phyloP scores from a whole-genome alignment of 1,140 invertebrate genomes.

The Cotesia chilonis region DNA sequence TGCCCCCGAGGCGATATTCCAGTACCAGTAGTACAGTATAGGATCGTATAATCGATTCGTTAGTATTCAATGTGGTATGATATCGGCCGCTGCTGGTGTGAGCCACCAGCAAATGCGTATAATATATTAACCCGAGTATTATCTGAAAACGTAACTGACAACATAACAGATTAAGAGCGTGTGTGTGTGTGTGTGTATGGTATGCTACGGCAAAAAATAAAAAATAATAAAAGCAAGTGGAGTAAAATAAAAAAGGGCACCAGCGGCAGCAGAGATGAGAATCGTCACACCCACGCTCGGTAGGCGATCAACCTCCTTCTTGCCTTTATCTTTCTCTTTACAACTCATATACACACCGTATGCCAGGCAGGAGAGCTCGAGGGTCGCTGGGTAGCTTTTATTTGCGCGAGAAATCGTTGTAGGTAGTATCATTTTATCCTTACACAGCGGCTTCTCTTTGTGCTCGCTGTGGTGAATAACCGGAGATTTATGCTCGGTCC shows the following conservation, averaged over 20 bases:
- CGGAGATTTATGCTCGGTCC: conserved; percentile 29
- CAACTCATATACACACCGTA: not conserved
- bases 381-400: not conserved
- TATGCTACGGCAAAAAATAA: not conserved
- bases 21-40: not conserved
- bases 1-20: conserved; percentile 10
- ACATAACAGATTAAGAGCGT: too few relatives aligned
- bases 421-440: conserved; percentile 35
- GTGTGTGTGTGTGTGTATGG: too few relatives aligned
- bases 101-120: not conserved
- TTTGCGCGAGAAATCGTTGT: conserved; percentile 11
- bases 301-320: conserved; percentile 2
- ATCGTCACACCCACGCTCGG: conserved; percentile 32
- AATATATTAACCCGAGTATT: not conserved
- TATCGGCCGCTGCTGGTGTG: not conserved
- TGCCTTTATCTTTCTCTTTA: not conserved
- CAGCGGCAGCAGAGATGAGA: conserved; percentile 7
- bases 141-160: too few relatives aligned
- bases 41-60: conserved; percentile 33
- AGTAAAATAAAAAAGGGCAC: conserved; percentile 11
- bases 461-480: conserved; percentile 29
- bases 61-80: conserved; percentile 23
- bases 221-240: conserved; percentile 5
- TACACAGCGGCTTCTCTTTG: conserved; percentile 22
- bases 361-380: not conserved